A percentile compares a stretch with the other conserved stretches of the same genome.
Evolutionary conservation across 2,888 invertebrate species (phyloP).

Genomic region (Julus scandinavius): DNA sequence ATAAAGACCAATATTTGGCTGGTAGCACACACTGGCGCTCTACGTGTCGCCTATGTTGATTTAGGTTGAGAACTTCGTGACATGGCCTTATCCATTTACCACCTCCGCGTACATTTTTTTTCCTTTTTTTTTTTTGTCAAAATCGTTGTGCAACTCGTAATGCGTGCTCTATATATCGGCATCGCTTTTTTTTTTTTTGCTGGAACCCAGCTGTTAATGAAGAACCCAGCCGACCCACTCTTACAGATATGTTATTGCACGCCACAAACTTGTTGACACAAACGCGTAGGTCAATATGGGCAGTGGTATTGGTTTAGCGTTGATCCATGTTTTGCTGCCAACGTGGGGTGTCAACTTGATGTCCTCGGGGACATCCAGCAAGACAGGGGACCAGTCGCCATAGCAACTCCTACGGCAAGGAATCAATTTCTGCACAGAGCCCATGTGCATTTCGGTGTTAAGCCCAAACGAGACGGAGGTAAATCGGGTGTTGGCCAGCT

Average conservation of each 20-base stretch:
- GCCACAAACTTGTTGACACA: conserved; percentile 53
- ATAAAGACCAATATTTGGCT: conserved; percentile 27
- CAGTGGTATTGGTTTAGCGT: conserved; percentile 54
- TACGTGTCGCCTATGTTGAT: conserved; percentile 30
- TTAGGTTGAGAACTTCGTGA: conserved; percentile 34
- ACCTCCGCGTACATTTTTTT: background rate
- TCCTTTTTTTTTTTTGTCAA: background rate
- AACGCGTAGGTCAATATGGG: conserved; percentile 54
- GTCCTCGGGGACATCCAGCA: conserved; percentile 22
- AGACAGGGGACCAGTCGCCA: conserved; percentile 13
- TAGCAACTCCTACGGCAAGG: conserved; percentile 24
- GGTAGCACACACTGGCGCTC: background rate
- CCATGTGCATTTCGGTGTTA: conserved; percentile 4
- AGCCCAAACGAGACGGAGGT: conserved; percentile 34
- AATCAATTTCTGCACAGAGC: conserved; percentile 38
- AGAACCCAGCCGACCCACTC: conserved; percentile 39
- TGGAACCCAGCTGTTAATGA: conserved; percentile 39
- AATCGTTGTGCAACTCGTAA: conserved; percentile 3
- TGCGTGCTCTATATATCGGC: conserved; percentile 16
- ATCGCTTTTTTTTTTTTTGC: conserved; percentile 2
- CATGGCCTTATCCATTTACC: conserved; percentile 42
- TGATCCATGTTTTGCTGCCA: conserved; percentile 51
- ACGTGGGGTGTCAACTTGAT: conserved; percentile 39
- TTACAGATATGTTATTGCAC: conserved; percentile 39
- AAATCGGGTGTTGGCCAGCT: conserved; percentile 42